phyloP scores from a whole-genome alignment of 2,797 vertebrate genomes.

The Darevskia nairensis region DNA sequence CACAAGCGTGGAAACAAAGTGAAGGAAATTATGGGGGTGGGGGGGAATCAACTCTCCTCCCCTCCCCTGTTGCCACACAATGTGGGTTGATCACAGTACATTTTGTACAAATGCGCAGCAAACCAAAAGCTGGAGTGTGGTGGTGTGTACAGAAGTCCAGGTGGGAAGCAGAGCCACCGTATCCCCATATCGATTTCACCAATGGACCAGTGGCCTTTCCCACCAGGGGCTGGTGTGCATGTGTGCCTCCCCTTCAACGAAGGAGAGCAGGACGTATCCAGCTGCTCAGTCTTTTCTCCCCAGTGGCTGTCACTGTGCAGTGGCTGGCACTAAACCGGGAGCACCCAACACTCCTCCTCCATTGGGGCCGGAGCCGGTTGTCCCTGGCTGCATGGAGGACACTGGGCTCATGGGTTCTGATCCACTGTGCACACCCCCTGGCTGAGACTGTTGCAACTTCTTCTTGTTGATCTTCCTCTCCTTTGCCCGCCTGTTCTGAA shows the following conservation, averaged over 20 bases:
- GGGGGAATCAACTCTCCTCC: slow-evolving; percentile 45
- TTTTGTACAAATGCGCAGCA: slow-evolving; percentile 62
- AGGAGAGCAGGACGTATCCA: not conserved
- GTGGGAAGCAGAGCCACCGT: not conserved
- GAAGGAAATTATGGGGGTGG: slow-evolving; percentile 29
- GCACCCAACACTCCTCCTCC: slow-evolving; percentile 60
- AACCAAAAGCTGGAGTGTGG: slow-evolving; percentile 14
- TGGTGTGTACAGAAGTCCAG: not conserved
- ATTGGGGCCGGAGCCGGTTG: slow-evolving; percentile 58
- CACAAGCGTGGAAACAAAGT: slow-evolving; percentile 33
- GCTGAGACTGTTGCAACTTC: slow-evolving; percentile 79
- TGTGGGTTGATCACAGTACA: slow-evolving; percentile 56
- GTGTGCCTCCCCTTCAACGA: no score
- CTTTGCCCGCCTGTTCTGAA: slow-evolving; percentile 84
- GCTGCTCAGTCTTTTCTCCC: slow-evolving; percentile 16
- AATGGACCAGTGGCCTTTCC: not conserved
- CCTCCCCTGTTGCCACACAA: slow-evolving; percentile 47
- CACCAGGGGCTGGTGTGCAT: not conserved
- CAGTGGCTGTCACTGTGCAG: slow-evolving; percentile 46
- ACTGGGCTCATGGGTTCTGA: slow-evolving; percentile 77
- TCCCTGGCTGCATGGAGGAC: slow-evolving; percentile 69
- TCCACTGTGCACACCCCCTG: slow-evolving; percentile 63
- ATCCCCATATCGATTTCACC: not conserved
- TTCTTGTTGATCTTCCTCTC: slow-evolving; percentile 86
- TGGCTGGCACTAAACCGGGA: slow-evolving; percentile 52